phyloP scores from a whole-genome alignment of 2,113 vertebrate genomes.

The Tilapia sparmanii region DNA sequence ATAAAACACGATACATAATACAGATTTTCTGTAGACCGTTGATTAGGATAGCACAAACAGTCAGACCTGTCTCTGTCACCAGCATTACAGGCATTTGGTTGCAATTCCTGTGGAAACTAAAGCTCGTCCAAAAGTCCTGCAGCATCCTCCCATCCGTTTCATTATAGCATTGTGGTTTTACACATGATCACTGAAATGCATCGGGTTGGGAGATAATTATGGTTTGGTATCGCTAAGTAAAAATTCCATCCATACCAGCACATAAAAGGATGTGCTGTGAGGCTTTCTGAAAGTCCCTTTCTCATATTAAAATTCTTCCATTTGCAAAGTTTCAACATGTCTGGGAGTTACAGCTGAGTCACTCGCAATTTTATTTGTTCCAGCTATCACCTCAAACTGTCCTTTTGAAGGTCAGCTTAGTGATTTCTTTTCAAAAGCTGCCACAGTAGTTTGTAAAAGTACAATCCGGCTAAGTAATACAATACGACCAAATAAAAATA shows the following conservation, averaged over 20 bases:
- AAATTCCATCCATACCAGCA: slow-evolving; percentile 30
- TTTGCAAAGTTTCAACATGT: slow-evolving; percentile 3
- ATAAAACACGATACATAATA: background rate
- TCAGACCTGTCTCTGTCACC: background rate
- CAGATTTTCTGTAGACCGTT: background rate
- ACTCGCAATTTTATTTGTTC: background rate
- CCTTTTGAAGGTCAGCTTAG: background rate
- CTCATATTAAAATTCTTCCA: background rate
- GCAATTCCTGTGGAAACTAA: background rate
- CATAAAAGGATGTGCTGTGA: background rate
- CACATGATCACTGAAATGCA: background rate
- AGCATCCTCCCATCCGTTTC: background rate
- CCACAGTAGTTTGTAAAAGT: background rate
- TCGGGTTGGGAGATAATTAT: background rate
- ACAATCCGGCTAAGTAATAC: background rate
- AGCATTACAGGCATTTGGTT: background rate
- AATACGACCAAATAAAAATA: background rate
- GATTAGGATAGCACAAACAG: background rate
- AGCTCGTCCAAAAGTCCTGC: background rate
- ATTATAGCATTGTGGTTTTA: background rate
- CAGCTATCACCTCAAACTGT: background rate
- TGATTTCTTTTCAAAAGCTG: background rate
- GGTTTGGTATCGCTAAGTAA: background rate
- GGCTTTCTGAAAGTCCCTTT: background rate
- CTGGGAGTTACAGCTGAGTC: background rate